These are phyloP conservation scores for Distichodus sexfasciatus DNA, from an alignment of 2,797 vertebrate genomes.

Conservation along the genomic window DNA sequence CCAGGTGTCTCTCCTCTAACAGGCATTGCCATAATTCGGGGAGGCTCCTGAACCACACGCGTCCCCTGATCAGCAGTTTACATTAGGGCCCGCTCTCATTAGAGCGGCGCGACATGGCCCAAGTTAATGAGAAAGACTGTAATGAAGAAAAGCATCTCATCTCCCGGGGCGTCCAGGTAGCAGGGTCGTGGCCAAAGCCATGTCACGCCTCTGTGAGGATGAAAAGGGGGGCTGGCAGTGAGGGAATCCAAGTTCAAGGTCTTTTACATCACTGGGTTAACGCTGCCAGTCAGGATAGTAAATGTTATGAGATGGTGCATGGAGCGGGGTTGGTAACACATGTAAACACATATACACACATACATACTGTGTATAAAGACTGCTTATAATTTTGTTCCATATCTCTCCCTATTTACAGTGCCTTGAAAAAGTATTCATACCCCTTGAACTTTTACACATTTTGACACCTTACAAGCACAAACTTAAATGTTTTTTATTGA, in stretches of 20 bases:
- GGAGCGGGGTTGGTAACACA: too few relatives aligned
- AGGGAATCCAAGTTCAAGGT: constrained; percentile 70
- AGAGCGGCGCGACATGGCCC: constrained; percentile 67
- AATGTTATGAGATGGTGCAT: too few relatives aligned
- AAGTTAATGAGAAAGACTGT: constrained; percentile 73
- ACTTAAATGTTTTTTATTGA: too few relatives aligned
- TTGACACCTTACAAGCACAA: too few relatives aligned
- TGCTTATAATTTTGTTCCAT: too few relatives aligned
- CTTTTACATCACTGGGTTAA: constrained; percentile 18
- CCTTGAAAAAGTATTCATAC: too few relatives aligned
- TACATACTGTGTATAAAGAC: too few relatives aligned
- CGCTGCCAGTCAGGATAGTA: constrained; percentile 2
- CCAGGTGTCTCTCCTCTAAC: constrained; percentile 78
- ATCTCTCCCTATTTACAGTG: too few relatives aligned
- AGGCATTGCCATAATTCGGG: constrained; percentile 79
- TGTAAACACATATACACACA: too few relatives aligned
- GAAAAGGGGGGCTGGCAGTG: constrained; percentile 42
- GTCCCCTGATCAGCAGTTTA: constrained; percentile 64
- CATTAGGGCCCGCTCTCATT: constrained; percentile 83
- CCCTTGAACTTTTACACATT: too few relatives aligned
- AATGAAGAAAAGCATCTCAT: constrained; percentile 76
- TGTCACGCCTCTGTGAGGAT: constrained; percentile 57
- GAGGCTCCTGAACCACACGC: constrained; percentile 72
- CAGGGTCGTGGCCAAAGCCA: constrained; percentile 75
- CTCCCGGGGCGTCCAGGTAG: constrained; percentile 72